phyloP scores from a whole-genome alignment of 2,113 vertebrate species.

The Catharus minimus region DNA sequence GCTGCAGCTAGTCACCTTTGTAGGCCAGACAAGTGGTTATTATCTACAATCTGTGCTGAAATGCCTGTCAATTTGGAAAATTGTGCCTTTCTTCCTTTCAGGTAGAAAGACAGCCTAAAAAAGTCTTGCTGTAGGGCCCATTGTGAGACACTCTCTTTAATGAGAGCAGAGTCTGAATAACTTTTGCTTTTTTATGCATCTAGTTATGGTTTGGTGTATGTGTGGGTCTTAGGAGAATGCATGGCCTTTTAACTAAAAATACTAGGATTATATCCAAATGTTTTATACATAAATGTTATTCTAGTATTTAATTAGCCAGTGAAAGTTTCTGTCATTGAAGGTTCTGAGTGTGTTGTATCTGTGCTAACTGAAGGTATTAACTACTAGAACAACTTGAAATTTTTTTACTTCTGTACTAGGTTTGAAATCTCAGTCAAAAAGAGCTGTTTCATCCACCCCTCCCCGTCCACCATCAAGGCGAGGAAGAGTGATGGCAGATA shows the following conservation, averaged over 20 bases:
- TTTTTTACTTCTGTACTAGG: slow-evolving; percentile 72
- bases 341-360: not conserved
- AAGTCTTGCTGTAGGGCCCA: accelerated
- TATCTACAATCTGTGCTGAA: not conserved
- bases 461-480: slow-evolving; percentile 94
- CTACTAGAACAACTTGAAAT: not conserved
- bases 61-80: not conserved
- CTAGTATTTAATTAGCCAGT: not conserved
- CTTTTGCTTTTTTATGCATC: not conserved
- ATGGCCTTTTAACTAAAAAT: not conserved
- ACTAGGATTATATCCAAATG: not conserved
- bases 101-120: not conserved
- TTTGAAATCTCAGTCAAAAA: slow-evolving; percentile 96
- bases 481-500: slow-evolving; percentile 92
- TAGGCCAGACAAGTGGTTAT: not conserved
- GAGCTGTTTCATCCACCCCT: slow-evolving; percentile 89
- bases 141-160: not conserved
- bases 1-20: not conserved
- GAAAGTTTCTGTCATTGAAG: not conserved
- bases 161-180: not conserved
- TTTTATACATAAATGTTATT: not conserved
- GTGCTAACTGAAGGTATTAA: not conserved
- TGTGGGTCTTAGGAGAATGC: not conserved
- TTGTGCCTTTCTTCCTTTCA: not conserved
- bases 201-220: not conserved